These are phyloP conservation scores for Heliornis fulica DNA, from an alignment of 2,113 vertebrate genomes.

Conservation along the genomic window DNA sequence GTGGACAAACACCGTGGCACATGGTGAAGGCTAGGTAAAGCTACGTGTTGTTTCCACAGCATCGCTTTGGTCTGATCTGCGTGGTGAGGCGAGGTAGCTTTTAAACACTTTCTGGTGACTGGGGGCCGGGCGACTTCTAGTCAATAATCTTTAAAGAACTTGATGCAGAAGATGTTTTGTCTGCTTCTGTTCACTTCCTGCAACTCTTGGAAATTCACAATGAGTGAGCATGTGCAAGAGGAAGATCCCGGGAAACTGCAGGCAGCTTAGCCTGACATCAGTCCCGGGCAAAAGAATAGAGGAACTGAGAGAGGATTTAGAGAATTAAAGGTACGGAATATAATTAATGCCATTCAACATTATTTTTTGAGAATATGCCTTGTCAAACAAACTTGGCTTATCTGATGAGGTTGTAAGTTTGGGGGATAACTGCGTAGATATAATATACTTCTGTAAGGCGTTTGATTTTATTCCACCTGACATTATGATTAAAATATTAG, in stretches of 20 bases:
- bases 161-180: background rate
- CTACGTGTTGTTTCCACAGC: accelerated
- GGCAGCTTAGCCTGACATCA: constrained; percentile 23
- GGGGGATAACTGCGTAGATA: constrained; percentile 38
- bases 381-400: constrained; percentile 59
- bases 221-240: background rate
- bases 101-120: background rate
- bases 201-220: background rate
- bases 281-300: constrained; percentile 26
- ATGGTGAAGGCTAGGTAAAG: background rate
- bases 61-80: accelerated
- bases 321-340: constrained; percentile 52
- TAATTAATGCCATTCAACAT: constrained; percentile 64
- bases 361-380: constrained; percentile 49
- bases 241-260: background rate
- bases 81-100: background rate
- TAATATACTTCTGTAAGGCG: constrained; percentile 44
- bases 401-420: constrained; percentile 59
- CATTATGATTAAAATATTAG: constrained; percentile 66
- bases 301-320: constrained; percentile 20
- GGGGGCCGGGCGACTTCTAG: background rate
- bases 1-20: accelerated
- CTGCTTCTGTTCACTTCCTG: background rate
- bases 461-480: constrained; percentile 65
- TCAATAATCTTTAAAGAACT: background rate